phyloP scores from a whole-genome alignment of 2,113 vertebrate genomes.

The Paralichthys olivaceus region DNA sequence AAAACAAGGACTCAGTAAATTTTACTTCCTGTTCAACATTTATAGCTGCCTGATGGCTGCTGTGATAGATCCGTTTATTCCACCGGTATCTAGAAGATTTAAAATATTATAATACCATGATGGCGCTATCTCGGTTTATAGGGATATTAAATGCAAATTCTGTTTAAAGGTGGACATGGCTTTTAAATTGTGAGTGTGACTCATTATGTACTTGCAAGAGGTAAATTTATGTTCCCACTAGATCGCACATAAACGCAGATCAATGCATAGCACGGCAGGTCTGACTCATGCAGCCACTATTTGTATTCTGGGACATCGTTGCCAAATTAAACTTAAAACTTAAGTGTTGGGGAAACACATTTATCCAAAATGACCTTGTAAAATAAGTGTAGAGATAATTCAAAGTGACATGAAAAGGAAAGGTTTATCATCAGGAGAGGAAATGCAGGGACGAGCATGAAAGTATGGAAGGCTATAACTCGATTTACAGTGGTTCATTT shows the following conservation, averaged over 20 bases:
- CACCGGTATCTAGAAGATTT: background rate
- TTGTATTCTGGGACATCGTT: background rate
- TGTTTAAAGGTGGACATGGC: constrained; percentile 1
- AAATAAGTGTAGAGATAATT: constrained; percentile 1
- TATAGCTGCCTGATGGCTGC: background rate
- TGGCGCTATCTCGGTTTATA: constrained; percentile 14
- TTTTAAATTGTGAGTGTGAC: constrained; percentile 16
- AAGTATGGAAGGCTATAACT: background rate
- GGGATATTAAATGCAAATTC: constrained; percentile 7
- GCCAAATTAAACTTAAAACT: constrained; percentile 15
- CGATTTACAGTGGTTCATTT: background rate
- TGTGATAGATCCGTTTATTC: background rate
- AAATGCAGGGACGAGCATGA: background rate
- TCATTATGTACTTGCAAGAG: constrained; percentile 5
- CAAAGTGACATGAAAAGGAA: background rate
- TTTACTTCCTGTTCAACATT: background rate
- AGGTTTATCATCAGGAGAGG: background rate
- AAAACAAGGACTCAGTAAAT: background rate
- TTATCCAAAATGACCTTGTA: constrained; percentile 14
- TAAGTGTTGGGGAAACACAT: constrained; percentile 1
- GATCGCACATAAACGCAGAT: constrained; percentile 3
- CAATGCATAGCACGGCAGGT: constrained; percentile 1
- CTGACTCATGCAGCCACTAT: background rate
- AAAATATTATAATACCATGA: background rate
- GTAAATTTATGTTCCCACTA: constrained; percentile 7